A percentile compares a stretch with the other conserved stretches of the same genome.
phyloP scores from a whole-genome alignment of 2,113 vertebrate genomes.

The Ameiurus melas region DNA sequence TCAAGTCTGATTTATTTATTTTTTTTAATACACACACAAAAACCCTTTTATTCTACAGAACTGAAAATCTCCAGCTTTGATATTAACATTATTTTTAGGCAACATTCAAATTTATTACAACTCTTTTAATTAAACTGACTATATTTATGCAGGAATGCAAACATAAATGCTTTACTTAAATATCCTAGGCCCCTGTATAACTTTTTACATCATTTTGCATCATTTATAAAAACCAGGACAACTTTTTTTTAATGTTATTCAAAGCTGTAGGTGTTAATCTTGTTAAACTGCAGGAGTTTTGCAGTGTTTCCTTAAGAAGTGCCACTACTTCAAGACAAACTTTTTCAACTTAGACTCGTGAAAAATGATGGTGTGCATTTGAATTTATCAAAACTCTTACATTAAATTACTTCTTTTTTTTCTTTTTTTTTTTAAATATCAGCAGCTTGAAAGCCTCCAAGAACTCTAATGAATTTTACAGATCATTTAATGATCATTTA shows the following conservation, averaged over 20 bases:
- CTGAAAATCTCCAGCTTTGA: background rate
- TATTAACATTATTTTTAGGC: background rate
- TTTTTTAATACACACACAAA: too few species aligned
- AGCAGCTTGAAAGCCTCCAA: background rate
- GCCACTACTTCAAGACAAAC: background rate
- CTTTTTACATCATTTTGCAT: conserved; percentile 8
- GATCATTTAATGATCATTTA: conserved; percentile 19
- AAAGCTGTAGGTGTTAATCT: background rate
- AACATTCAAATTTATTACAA: background rate
- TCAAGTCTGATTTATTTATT: too few species aligned
- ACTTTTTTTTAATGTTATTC: background rate
- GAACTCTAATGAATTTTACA: conserved; percentile 16
- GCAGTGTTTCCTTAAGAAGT: background rate
- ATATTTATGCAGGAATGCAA: background rate
- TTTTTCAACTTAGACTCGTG: background rate
- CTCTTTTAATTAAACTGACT: background rate
- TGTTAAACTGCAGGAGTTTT: background rate
- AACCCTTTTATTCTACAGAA: background rate
- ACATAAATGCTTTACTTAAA: background rate
- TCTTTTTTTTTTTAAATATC: background rate
- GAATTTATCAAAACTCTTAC: background rate
- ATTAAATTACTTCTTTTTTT: background rate
- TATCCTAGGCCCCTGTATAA: background rate
- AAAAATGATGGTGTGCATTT: background rate
- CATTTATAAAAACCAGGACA: background rate